Conservation (phyloP, 2,888 invertebrate species). For the Acanthococcus lagerstroemiae region DNA sequence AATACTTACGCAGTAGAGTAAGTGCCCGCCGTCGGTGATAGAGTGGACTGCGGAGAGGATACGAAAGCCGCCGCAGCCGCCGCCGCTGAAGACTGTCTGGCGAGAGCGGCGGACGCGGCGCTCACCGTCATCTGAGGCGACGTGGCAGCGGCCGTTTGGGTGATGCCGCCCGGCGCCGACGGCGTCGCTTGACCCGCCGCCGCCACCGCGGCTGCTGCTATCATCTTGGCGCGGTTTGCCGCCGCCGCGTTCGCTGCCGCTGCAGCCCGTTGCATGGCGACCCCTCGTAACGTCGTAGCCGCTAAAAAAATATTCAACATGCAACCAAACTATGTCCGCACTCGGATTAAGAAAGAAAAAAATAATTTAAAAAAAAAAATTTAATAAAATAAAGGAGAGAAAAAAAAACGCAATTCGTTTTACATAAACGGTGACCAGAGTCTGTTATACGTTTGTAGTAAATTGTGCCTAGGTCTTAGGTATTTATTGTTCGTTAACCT, state of each 20-base stretch:
- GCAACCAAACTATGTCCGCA: conserved; percentile 35
- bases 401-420: background rate
- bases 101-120: conserved; percentile 46
- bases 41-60: conserved; percentile 33
- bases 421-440: too few species aligned
- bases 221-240: conserved; percentile 34
- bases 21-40: conserved; percentile 2
- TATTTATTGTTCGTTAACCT: too few species aligned
- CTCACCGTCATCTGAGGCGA: conserved; percentile 42
- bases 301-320: conserved; percentile 44
- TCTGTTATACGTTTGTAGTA: too few species aligned
- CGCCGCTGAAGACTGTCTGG: conserved; percentile 60
- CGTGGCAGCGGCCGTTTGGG: conserved; percentile 51
- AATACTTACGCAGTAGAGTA: conserved; percentile 22
- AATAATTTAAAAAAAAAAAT: background rate
- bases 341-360: conserved; percentile 6
- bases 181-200: conserved; percentile 39
- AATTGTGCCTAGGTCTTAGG: too few species aligned
- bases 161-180: conserved; percentile 44
- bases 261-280: conserved; percentile 61
- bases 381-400: background rate
- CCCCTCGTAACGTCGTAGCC: conserved; percentile 69
- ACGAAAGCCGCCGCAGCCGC: conserved; percentile 63
- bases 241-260: conserved; percentile 39
- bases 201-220: conserved; percentile 41